phyloP scores from a whole-genome alignment of 2,888 invertebrate genomes.

The Brachynemurus nebulosus region DNA sequence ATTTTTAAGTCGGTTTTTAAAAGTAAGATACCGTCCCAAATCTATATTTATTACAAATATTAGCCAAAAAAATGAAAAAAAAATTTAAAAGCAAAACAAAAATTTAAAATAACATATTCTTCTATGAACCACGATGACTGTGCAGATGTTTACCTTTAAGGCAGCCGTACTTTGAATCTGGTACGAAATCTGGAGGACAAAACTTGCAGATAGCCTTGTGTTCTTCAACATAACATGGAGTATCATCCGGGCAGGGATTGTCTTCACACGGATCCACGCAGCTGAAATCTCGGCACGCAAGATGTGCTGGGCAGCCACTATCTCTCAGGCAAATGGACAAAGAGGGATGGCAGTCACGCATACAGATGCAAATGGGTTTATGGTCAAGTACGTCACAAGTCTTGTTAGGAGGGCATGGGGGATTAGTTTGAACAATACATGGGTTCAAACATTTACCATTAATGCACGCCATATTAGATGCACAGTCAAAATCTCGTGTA shows the following conservation, averaged over 20 bases:
- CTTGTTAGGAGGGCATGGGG: constrained; percentile 68
- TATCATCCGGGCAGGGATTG: constrained; percentile 69
- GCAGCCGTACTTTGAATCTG: constrained; percentile 87
- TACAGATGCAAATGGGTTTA: constrained; percentile 72
- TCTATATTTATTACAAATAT: too few relatives aligned
- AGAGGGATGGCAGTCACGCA: constrained; percentile 73
- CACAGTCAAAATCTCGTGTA: constrained; percentile 66
- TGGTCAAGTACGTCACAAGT: constrained; percentile 81
- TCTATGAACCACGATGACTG: constrained; percentile 4
- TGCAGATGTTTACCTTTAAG: constrained; percentile 71
- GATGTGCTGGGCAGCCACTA: constrained; percentile 70
- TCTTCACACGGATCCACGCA: constrained; percentile 83
- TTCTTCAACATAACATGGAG: constrained; percentile 87
- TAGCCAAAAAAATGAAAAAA: too few relatives aligned
- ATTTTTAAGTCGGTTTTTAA: too few relatives aligned
- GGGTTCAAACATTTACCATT: constrained; percentile 77
- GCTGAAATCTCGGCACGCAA: constrained; percentile 77
- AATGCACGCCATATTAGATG: constrained; percentile 72
- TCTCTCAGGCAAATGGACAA: constrained; percentile 81
- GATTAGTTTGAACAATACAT: constrained; percentile 48
- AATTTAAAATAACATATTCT: too few relatives aligned
- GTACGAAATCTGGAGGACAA: constrained; percentile 86
- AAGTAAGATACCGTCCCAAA: too few relatives aligned
- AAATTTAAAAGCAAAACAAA: too few relatives aligned
- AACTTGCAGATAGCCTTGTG: constrained; percentile 92